Conservation (phyloP, 2,797 vertebrate genomes). For the Anabacerthia variegaticeps region DNA sequence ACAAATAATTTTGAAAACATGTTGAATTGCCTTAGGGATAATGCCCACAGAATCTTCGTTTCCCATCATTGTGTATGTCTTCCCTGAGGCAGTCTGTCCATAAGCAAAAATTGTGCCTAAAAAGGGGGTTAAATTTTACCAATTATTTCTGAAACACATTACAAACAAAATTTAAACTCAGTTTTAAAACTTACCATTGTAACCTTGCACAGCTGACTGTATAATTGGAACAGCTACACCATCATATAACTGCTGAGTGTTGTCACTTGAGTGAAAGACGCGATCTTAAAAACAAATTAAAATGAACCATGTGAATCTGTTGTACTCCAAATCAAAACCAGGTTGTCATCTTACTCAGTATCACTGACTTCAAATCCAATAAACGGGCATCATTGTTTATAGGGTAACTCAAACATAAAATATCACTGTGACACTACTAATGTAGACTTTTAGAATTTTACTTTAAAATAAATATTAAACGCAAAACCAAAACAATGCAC, state of each 20-base stretch:
- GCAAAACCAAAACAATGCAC: neutral
- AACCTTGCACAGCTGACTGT: slow-evolving; percentile 88
- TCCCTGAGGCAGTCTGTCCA: slow-evolving; percentile 94
- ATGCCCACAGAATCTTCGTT: slow-evolving; percentile 81
- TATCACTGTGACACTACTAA: neutral
- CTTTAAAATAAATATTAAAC: neutral
- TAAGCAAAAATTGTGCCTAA: slow-evolving; percentile 97
- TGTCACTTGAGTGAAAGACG: slow-evolving; percentile 87
- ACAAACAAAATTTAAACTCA: neutral
- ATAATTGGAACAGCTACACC: slow-evolving; percentile 91
- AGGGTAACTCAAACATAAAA: neutral
- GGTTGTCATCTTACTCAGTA: neutral
- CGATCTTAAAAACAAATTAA: slow-evolving; percentile 79
- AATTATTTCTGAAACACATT: neutral
- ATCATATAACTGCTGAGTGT: slow-evolving; percentile 87
- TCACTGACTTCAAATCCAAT: neutral
- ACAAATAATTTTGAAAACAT: slow-evolving; percentile 91
- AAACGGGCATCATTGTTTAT: neutral
- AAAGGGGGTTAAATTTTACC: neutral
- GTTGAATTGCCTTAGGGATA: slow-evolving; percentile 89
- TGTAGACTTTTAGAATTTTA: neutral
- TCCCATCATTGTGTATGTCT: slow-evolving; percentile 98
- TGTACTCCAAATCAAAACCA: neutral
- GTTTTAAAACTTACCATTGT: slow-evolving; percentile 84
- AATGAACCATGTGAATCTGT: neutral